These are phyloP conservation scores for Scelioninae gen. 2 DNA, from an alignment of 2,888 invertebrate species.

Conservation along the genomic window DNA sequence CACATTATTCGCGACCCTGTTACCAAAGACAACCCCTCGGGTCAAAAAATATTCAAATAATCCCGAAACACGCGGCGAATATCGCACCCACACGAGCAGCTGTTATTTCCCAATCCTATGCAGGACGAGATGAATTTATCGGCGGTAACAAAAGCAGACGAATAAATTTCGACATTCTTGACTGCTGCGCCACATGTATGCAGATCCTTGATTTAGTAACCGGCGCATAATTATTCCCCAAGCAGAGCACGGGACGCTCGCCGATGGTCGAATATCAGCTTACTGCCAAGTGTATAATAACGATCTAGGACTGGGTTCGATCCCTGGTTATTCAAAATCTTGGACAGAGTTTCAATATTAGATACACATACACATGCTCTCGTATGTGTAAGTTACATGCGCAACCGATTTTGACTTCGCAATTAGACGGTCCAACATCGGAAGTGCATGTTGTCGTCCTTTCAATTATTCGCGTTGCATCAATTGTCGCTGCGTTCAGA, in stretches of 20 bases:
- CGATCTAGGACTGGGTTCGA: slow-evolving; percentile 8
- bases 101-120: too few relatives aligned
- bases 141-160: too few relatives aligned
- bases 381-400: slow-evolving; percentile 15
- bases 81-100: too few relatives aligned
- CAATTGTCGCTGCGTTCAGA: slow-evolving; percentile 23
- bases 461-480: slow-evolving; percentile 41
- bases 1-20: too few relatives aligned
- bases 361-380: slow-evolving; percentile 19
- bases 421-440: slow-evolving; percentile 23
- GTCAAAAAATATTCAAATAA: too few relatives aligned
- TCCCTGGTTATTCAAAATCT: slow-evolving; percentile 43
- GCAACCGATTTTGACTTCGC: slow-evolving; percentile 11
- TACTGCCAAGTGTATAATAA: slow-evolving; percentile 26
- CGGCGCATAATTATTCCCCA: slow-evolving; percentile 47
- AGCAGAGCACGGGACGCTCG: slow-evolving; percentile 29
- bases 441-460: slow-evolving; percentile 32
- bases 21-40: too few relatives aligned
- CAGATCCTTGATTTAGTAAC: too few relatives aligned
- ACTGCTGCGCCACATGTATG: too few relatives aligned
- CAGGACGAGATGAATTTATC: too few relatives aligned
- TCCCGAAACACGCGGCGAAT: too few relatives aligned
- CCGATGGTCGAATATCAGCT: slow-evolving; percentile 35
- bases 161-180: too few relatives aligned
- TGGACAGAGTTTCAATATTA: slow-evolving; percentile 37